Evolutionary conservation across 2,113 vertebrate genomes (phyloP).

Genomic region (Engystomops pustulosus): DNA sequence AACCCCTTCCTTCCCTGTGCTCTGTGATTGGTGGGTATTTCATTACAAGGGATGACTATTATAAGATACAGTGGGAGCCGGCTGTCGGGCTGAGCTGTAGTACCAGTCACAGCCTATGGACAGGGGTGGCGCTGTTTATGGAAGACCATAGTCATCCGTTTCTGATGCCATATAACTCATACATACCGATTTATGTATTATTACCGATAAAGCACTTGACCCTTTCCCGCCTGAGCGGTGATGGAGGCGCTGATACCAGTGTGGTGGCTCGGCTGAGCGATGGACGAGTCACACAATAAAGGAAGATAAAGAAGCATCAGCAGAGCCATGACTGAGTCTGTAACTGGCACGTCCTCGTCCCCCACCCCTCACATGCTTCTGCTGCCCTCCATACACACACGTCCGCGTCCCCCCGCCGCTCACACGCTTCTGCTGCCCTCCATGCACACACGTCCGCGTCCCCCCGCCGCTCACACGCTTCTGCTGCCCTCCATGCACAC

Average conservation of each 20-base stretch:
- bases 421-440: too few relatives aligned
- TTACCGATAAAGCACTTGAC: neutral
- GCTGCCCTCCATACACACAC: too few relatives aligned
- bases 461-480: too few relatives aligned
- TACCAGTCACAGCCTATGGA: neutral
- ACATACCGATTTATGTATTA: neutral
- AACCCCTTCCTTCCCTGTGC: neutral
- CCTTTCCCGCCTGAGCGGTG: neutral
- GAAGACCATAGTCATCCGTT: neutral
- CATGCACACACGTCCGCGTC: too few relatives aligned
- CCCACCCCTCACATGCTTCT: too few relatives aligned
- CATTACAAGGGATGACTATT: too few relatives aligned
- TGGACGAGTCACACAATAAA: conserved; percentile 53
- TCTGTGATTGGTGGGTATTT: neutral
- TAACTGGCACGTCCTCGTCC: too few relatives aligned
- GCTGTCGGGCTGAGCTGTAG: too few relatives aligned
- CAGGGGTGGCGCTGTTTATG: neutral
- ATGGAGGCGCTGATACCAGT: conserved; percentile 49
- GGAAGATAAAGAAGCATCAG: conserved; percentile 62
- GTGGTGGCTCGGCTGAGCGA: conserved; percentile 57
- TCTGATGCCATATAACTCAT: neutral
- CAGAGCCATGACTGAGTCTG: conserved; percentile 71
- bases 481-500: too few relatives aligned
- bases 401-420: too few relatives aligned
- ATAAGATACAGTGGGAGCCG: too few relatives aligned